Evolutionary conservation across 2,888 invertebrate genomes (phyloP).

Genomic region (Nemotelus nigrinus): DNA sequence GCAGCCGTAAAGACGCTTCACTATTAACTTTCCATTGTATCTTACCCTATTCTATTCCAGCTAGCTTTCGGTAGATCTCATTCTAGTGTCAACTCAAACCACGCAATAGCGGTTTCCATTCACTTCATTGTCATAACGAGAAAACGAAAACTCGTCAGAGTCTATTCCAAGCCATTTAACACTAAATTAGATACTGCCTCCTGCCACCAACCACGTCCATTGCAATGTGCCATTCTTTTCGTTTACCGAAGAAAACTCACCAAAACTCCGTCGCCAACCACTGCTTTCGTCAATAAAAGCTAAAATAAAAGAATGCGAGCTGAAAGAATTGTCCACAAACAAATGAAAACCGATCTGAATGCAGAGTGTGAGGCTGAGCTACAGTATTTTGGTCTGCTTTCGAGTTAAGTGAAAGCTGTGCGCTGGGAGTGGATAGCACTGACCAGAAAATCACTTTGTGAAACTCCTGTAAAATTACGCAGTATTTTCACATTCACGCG

Average conservation of each 20-base stretch:
- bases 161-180: constrained; percentile 39
- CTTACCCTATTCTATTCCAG: too few species aligned
- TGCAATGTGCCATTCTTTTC: background rate
- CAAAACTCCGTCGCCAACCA: background rate
- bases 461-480: background rate
- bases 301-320: background rate
- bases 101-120: too few species aligned
- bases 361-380: background rate
- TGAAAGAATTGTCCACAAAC: constrained; percentile 8
- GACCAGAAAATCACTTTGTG: background rate
- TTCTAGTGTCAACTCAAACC: too few species aligned
- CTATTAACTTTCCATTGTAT: too few species aligned
- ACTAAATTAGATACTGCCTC: constrained; percentile 27
- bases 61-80: too few species aligned
- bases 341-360: constrained; percentile 4
- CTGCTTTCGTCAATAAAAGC: constrained; percentile 6
- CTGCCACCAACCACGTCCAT: background rate
- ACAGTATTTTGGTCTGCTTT: too few species aligned
- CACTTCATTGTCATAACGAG: constrained; percentile 12
- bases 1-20: too few species aligned
- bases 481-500: too few species aligned
- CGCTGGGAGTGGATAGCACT: background rate
- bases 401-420: background rate
- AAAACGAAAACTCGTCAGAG: constrained; percentile 37
- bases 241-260: background rate